These are phyloP conservation scores for Fukomys damarensis DNA, from an alignment of 2,113 vertebrate species.

Conservation along the genomic window DNA sequence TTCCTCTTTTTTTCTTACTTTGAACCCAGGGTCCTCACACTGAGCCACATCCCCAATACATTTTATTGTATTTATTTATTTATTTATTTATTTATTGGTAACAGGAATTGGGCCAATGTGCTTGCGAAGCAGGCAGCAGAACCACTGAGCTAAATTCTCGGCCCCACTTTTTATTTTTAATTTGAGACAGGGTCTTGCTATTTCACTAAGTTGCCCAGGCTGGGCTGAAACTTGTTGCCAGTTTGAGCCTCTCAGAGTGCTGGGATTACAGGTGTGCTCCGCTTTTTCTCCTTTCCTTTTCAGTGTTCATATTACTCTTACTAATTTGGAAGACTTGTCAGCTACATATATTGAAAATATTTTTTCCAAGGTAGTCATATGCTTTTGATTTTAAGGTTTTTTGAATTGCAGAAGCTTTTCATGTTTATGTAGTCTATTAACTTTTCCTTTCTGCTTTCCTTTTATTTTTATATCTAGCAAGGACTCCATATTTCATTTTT, in stretches of 20 bases:
- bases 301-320: background rate
- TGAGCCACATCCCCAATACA: background rate
- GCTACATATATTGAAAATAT: background rate
- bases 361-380: background rate
- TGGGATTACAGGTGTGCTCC: background rate
- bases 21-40: background rate
- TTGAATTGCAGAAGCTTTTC: background rate
- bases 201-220: background rate
- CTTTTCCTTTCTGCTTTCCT: background rate
- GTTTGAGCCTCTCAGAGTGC: background rate
- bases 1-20: too few relatives aligned
- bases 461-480: background rate
- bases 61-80: too few relatives aligned
- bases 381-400: background rate
- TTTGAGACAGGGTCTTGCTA: background rate
- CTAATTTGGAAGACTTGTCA: background rate
- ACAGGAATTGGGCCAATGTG: too few relatives aligned
- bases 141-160: too few relatives aligned
- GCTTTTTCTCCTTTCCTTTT: background rate
- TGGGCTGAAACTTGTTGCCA: too few relatives aligned
- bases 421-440: slow-evolving; percentile 21
- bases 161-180: too few relatives aligned
- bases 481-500: background rate
- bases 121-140: too few relatives aligned
- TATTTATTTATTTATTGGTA: too few relatives aligned